phyloP scores from a whole-genome alignment of 2,888 invertebrate species.

The Cerastis rubricosa region DNA sequence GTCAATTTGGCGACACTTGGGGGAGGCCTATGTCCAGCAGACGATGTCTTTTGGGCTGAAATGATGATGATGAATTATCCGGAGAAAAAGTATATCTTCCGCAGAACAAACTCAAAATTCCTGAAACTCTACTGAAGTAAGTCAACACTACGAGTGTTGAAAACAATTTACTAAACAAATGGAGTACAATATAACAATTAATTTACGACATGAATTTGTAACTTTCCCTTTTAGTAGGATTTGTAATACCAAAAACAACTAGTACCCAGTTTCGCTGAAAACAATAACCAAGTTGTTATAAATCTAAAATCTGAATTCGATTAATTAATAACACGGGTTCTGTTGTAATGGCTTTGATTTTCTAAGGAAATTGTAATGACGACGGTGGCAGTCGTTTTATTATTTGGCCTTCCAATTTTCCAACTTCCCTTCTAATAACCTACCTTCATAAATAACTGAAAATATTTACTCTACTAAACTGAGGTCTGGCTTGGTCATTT shows the following conservation, averaged over 20 bases:
- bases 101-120: background rate
- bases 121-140: background rate
- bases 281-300: constrained; percentile 7
- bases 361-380: constrained; percentile 5
- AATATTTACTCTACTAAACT: background rate
- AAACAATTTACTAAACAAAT: background rate
- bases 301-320: constrained; percentile 18
- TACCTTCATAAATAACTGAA: background rate
- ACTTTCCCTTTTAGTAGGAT: constrained; percentile 1
- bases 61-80: too few species aligned
- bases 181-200: background rate
- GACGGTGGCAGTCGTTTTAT: background rate
- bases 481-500: constrained; percentile 2
- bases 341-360: constrained; percentile 7
- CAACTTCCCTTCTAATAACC: background rate
- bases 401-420: constrained; percentile 1
- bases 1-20: too few species aligned
- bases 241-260: constrained; percentile 4
- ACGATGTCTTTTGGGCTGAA: too few species aligned
- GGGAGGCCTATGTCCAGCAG: too few species aligned
- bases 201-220: background rate
- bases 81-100: too few species aligned
- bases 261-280: background rate
- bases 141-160: background rate
- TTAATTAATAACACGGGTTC: constrained; percentile 16